Evolutionary conservation across 2,113 vertebrate genomes (phyloP).

Genomic region (Macquaria australasica): DNA sequence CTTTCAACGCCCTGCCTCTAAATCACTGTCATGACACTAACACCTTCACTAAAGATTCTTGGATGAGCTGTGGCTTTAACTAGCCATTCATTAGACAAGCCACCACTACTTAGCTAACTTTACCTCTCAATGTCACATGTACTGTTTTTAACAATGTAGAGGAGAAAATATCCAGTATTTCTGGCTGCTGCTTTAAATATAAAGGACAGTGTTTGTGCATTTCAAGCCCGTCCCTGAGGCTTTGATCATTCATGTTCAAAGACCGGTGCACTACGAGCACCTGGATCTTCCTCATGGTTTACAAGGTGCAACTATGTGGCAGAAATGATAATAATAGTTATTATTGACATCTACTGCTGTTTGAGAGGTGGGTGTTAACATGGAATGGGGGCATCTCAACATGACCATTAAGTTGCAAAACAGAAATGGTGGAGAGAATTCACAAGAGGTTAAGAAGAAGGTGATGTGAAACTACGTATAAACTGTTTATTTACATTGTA

Average conservation of each 20-base stretch:
- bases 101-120: slow-evolving; percentile 3
- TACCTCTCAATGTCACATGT: slow-evolving; percentile 25
- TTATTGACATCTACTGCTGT: slow-evolving; percentile 59
- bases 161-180: too few species aligned
- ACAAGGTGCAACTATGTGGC: slow-evolving; percentile 41
- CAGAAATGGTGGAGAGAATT: slow-evolving; percentile 30
- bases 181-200: background rate
- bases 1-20: slow-evolving; percentile 42
- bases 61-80: slow-evolving; percentile 11
- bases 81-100: slow-evolving; percentile 45
- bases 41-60: slow-evolving; percentile 32
- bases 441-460: slow-evolving; percentile 9
- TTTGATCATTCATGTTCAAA: slow-evolving; percentile 72
- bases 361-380: slow-evolving; percentile 53
- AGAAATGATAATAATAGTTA: slow-evolving; percentile 76
- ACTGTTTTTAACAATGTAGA: too few species aligned
- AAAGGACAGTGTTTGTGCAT: slow-evolving; percentile 15
- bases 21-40: slow-evolving; percentile 48
- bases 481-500: background rate
- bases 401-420: slow-evolving; percentile 47
- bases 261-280: slow-evolving; percentile 46
- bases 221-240: slow-evolving; percentile 31
- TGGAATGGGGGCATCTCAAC: slow-evolving; percentile 59
- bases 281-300: slow-evolving; percentile 68
- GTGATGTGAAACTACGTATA: background rate